Evolutionary conservation across 2,888 invertebrate species (phyloP).

Genomic region (Neocrepidodera transversa): DNA sequence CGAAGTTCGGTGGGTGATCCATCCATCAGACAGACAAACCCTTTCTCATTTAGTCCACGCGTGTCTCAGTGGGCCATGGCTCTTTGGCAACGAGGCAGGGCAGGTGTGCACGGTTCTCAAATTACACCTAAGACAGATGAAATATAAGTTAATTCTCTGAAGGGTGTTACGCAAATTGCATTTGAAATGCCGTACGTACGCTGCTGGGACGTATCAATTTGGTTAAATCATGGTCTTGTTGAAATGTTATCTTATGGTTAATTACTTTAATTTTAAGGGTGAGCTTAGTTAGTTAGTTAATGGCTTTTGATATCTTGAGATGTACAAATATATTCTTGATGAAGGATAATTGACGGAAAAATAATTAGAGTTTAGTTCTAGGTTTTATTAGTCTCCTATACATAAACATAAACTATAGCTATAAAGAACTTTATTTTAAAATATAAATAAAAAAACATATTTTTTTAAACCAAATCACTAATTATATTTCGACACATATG

Average conservation of each 20-base stretch:
- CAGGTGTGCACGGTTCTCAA: constrained; percentile 31
- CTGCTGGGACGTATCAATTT: neutral
- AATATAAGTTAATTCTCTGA: constrained; percentile 35
- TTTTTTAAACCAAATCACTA: too few species aligned
- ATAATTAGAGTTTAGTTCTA: too few species aligned
- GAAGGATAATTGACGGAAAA: too few species aligned
- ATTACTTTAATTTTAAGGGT: neutral
- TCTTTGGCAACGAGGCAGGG: neutral
- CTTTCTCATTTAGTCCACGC: constrained; percentile 31
- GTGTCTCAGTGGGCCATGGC: constrained; percentile 20
- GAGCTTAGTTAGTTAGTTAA: too few species aligned
- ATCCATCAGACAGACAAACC: constrained; percentile 28
- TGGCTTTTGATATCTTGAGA: too few species aligned
- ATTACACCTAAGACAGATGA: constrained; percentile 35
- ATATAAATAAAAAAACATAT: too few species aligned
- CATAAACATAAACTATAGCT: too few species aligned
- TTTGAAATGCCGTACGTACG: neutral
- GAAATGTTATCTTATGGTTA: neutral
- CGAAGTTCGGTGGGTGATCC: constrained; percentile 12
- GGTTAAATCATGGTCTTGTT: neutral
- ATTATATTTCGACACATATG: too few species aligned
- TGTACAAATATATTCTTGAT: too few species aligned
- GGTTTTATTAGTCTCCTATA: too few species aligned
- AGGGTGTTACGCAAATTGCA: constrained; percentile 6
- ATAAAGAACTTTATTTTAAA: too few species aligned